A percentile compares a stretch with the other conserved stretches of the same genome.
These are phyloP conservation scores for Hylaeus anthracinus DNA, from an alignment of 1,140 invertebrate genomes.

Conservation along the genomic window DNA sequence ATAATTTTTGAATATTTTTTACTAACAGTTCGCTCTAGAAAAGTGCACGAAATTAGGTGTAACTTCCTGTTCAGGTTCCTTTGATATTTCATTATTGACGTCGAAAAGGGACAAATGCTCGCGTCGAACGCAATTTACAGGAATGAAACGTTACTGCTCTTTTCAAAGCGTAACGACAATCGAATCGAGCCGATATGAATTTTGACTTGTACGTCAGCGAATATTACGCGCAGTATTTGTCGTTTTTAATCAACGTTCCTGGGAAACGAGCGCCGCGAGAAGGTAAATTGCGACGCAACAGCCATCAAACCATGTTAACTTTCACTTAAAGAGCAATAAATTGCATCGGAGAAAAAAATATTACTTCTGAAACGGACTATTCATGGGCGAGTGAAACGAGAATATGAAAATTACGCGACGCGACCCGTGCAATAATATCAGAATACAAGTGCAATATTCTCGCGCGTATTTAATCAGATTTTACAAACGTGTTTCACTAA, in stretches of 20 bases:
- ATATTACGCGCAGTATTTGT: slow-evolving; percentile 50
- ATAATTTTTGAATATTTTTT: too few relatives aligned
- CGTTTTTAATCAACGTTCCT: slow-evolving; percentile 37
- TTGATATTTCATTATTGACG: not conserved
- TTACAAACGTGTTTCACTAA: too few relatives aligned
- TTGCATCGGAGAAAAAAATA: slow-evolving; percentile 4
- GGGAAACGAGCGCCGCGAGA: not conserved
- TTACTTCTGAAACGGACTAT: not conserved
- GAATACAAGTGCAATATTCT: too few relatives aligned
- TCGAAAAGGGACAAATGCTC: too few relatives aligned
- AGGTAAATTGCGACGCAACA: not conserved
- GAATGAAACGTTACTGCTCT: too few relatives aligned
- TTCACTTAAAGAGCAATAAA: slow-evolving; percentile 34
- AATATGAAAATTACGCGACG: slow-evolving; percentile 1
- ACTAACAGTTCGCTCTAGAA: too few relatives aligned
- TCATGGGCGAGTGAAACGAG: not conserved
- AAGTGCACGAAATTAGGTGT: too few relatives aligned
- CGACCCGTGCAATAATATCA: not conserved
- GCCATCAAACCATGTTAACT: not conserved
- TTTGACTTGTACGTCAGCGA: slow-evolving; percentile 30
- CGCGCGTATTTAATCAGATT: too few relatives aligned
- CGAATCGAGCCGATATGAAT: slow-evolving; percentile 38
- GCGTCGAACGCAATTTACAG: too few relatives aligned
- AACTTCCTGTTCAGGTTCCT: not conserved
- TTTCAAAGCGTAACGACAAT: too few relatives aligned